Base-by-base conservation (phyloP, 2,797 vertebrate species). In the Halcyon badia region DNA sequence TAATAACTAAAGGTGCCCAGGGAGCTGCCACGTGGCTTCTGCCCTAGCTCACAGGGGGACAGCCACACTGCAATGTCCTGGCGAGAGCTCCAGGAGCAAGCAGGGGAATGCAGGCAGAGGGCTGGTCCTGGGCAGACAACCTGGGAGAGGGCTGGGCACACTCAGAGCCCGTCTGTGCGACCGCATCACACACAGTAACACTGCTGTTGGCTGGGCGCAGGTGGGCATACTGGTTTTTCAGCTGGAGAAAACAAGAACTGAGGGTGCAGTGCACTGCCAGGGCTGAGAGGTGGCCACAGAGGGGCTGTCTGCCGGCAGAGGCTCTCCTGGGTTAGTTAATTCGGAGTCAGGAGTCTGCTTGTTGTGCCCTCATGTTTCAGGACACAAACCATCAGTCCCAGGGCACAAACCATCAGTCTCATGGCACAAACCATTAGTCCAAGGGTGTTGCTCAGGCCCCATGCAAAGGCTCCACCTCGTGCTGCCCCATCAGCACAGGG, bases 401-500 rank as follows among this genome's bases (percentile, higher is more conserved):
- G 70, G 25, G 30, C 49, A 65, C n/a, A 71, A 68, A 24, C 24
- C 42, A 5, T 28, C 51, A 31, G 31, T 8, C 30, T 12, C 37
- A 39, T 39, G 37, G 37, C 49, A 65, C n/a, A 71, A 68, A 26
- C 24, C 42, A 5, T 28, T 51, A 31, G 31, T 8, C 30, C 30
- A 26, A 9, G 70, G 25, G 30, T 24, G 56, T 60, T 66, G 57
- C 51, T 60, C 19, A 8, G 49, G 49, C 15, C 41, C 25, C 2
- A 0, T 6, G 30, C 4, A 5, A 80, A 65, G 39, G 49, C 58
- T 52, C 49, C 72, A 41, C 57, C 22, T 48, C 28, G 10, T 51
- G 1, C 9, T 31, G 11, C 14, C 75, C 31, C 39, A 12, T 11
- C n/a, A 11, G 42, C 1, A 1, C 14, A 3, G 10, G 1, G 9